These are phyloP conservation scores for Thaumetopoea pityocampa DNA, from an alignment of 1,140 invertebrate genomes.

Conservation along the genomic window DNA sequence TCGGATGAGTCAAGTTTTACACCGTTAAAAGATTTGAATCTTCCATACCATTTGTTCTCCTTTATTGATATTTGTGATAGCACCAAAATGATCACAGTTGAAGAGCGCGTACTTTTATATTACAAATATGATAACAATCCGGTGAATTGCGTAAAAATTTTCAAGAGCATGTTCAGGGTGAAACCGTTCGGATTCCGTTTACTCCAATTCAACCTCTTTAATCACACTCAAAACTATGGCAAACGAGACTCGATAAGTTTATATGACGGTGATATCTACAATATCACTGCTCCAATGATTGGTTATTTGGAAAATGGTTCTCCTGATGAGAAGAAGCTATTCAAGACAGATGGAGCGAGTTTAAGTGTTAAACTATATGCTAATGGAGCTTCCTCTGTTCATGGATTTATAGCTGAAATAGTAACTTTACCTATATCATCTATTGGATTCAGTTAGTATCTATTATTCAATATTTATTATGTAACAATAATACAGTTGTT, in stretches of 20 bases:
- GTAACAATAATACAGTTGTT: neutral
- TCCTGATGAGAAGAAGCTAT: constrained; percentile 84
- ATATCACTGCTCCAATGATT: constrained; percentile 84
- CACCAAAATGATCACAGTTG: constrained; percentile 91
- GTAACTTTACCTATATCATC: constrained; percentile 95
- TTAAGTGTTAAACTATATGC: constrained; percentile 95
- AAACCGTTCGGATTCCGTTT: constrained; percentile 93
- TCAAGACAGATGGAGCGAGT: constrained; percentile 85
- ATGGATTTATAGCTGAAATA: constrained; percentile 98
- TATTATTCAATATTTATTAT: neutral
- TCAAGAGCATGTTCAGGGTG: constrained; percentile 87
- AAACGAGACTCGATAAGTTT: constrained; percentile 90
- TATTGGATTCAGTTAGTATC: constrained; percentile 88
- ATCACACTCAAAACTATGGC: constrained; percentile 88
- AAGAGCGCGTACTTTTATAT: constrained; percentile 94
- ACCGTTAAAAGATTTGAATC: constrained; percentile 87
- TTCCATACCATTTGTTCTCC: constrained; percentile 97
- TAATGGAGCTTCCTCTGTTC: constrained; percentile 92
- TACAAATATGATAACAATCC: constrained; percentile 98
- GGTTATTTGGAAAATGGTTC: constrained; percentile 83
- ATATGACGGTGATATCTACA: constrained; percentile 96
- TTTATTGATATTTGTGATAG: constrained; percentile 97
- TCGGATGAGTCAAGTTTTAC: constrained; percentile 90
- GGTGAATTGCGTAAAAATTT: constrained; percentile 98
- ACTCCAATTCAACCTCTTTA: constrained; percentile 95